Evolutionary conservation across 2,888 invertebrate species (phyloP), one percentile per base, ranked within the genome.

Genomic region (Calameuta filiformis): DNA sequence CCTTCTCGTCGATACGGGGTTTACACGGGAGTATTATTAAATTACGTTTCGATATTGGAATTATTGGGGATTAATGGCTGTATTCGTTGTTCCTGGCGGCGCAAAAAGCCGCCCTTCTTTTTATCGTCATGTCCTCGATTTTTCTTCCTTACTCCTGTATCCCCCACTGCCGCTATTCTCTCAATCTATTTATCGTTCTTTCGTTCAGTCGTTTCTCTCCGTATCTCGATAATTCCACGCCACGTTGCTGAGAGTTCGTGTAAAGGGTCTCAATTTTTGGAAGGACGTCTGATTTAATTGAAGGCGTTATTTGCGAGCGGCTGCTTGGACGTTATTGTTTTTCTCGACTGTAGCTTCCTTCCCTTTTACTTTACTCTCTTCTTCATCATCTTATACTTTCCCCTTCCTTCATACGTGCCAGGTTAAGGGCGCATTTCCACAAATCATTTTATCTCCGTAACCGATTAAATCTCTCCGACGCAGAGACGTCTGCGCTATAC

Each of bases 31-130:
- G 77, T 79, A 79, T 82, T 80, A 82, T 83, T 83, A 81, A 83
- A 83, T 83, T 83, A 82, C 77, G 77, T 75, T 79, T 80, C 82
- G 82, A 81, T 83, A 83, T 83, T 82, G 83, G 80, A 82, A 81
- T 83, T 80, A 79, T 76, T 78, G 75, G 79, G 77, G 80, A 80
- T 83, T 81, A 81, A 82, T 82, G 79, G 81, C 40, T 69, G 76
- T 77, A 79, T 77, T 76, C 75, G 79, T 82, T 80, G 77, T 73
- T 79, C 76, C 75, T 71, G 74, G 73, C 75, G 73, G 69, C 34
- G 76, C 75, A 79, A 81, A 78, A 80, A 76, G 76, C 74, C 11
- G 31, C 68, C 37, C 73, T 75, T 56, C 56, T 77, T 78, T 77
- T 77, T 75, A 79, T 35, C 75, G 33, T 12, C 68, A 40, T 73